Conservation (phyloP, 2,888 invertebrate species). For the Balanococcus diminutus region DNA sequence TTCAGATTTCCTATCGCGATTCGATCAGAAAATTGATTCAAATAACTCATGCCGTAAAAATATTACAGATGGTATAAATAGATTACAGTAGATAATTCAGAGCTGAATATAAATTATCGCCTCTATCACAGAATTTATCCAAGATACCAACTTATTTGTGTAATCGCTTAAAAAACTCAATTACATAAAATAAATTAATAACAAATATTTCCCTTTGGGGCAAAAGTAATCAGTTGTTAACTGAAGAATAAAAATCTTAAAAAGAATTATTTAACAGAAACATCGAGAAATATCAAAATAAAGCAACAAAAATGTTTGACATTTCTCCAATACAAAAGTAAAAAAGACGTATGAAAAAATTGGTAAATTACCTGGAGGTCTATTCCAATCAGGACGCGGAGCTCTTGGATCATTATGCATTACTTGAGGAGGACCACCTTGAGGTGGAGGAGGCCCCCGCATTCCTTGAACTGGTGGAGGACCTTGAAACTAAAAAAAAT, state of each 20-base stretch:
- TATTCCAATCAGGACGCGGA: constrained; percentile 73
- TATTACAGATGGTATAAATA: constrained; percentile 18
- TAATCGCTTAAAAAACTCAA: constrained; percentile 24
- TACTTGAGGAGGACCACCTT: constrained; percentile 65
- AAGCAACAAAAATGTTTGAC: neutral
- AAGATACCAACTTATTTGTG: constrained; percentile 9
- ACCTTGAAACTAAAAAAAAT: constrained; percentile 60
- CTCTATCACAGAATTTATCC: neutral
- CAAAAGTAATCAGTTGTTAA: neutral
- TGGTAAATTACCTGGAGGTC: constrained; percentile 67
- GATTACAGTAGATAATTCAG: neutral
- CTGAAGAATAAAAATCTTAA: constrained; percentile 4
- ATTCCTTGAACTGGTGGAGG: constrained; percentile 61
- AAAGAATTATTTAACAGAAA: neutral
- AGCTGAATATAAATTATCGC: neutral
- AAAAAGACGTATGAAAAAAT: neutral
- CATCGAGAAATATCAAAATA: neutral
- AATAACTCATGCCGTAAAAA: neutral
- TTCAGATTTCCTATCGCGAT: neutral
- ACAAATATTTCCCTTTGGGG: neutral
- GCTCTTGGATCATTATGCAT: constrained; percentile 69
- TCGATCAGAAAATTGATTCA: neutral
- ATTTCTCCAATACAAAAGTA: neutral
- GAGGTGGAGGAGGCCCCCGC: constrained; percentile 60
- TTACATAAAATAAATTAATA: constrained; percentile 6